phyloP scores from a whole-genome alignment of 2,888 invertebrate genomes.

The Lissonota sp. region DNA sequence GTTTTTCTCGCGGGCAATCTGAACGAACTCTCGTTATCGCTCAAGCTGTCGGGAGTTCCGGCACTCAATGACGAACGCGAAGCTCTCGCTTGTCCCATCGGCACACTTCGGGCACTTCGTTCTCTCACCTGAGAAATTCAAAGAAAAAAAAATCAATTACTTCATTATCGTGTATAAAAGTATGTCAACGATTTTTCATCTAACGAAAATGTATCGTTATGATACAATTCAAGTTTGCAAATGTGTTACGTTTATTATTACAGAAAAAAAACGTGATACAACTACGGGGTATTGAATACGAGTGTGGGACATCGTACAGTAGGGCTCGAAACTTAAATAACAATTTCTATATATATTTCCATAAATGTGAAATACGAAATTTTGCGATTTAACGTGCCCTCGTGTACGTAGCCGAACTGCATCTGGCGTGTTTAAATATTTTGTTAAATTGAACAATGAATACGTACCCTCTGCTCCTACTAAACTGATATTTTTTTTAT shows the following conservation, averaged over 20 bases:
- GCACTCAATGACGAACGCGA: slow-evolving; percentile 92
- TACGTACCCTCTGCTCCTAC: slow-evolving; percentile 77
- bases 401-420: slow-evolving; percentile 53
- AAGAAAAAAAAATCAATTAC: neutral
- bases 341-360: neutral
- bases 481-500: slow-evolving; percentile 66
- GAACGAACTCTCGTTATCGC: slow-evolving; percentile 93
- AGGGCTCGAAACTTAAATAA: slow-evolving; percentile 25
- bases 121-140: slow-evolving; percentile 91
- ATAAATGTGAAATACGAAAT: neutral
- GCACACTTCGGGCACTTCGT: slow-evolving; percentile 95
- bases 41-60: slow-evolving; percentile 95
- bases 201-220: slow-evolving; percentile 24
- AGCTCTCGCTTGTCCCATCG: slow-evolving; percentile 91
- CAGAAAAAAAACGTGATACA: slow-evolving; percentile 32
- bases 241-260: slow-evolving; percentile 34
- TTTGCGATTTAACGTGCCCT: slow-evolving; percentile 22
- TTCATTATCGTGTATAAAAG: neutral
- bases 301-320: slow-evolving; percentile 48
- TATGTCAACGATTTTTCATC: slow-evolving; percentile 20
- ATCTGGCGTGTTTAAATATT: slow-evolving; percentile 49
- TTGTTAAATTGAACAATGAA: slow-evolving; percentile 55
- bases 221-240: slow-evolving; percentile 24
- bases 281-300: slow-evolving; percentile 38
- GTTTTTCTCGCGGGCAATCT: slow-evolving; percentile 90